A percentile compares a stretch with the other conserved stretches of the same genome.
These are phyloP conservation scores for Heliconius ismenius DNA, from an alignment of 2,888 invertebrate genomes.

Conservation along the genomic window DNA sequence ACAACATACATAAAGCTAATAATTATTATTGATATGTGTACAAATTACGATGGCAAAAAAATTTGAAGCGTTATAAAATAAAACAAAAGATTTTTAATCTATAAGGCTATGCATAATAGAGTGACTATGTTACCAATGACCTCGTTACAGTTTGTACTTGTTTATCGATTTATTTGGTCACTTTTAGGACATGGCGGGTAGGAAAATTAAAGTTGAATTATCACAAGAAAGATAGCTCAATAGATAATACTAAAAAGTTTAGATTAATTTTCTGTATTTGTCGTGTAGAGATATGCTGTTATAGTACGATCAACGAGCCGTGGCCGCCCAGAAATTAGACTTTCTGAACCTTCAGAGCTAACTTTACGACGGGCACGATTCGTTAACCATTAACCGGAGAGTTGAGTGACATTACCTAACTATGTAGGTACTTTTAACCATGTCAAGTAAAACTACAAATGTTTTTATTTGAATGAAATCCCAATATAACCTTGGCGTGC, in stretches of 20 bases:
- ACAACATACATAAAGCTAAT: too few species aligned
- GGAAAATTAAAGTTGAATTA: background rate
- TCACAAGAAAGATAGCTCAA: background rate
- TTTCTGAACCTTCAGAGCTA: too few species aligned
- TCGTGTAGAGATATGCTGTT: too few species aligned
- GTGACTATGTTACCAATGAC: constrained; percentile 3
- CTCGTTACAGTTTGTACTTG: constrained; percentile 8
- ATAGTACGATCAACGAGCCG: too few species aligned
- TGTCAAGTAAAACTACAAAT: too few species aligned
- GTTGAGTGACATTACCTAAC: too few species aligned
- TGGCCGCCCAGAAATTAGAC: too few species aligned
- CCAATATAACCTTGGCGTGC: background rate
- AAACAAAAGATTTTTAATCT: constrained; percentile 11
- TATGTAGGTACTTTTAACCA: too few species aligned
- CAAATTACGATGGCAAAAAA: background rate
- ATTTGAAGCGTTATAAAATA: background rate
- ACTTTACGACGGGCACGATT: too few species aligned
- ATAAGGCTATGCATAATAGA: constrained; percentile 3
- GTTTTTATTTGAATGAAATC: background rate
- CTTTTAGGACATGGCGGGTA: background rate
- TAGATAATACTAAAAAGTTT: background rate
- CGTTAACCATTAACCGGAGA: too few species aligned
- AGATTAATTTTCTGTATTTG: background rate
- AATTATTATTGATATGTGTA: background rate
- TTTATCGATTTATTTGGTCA: constrained; percentile 14